phyloP scores from a whole-genome alignment of 2,113 vertebrate genomes.

The Archilochus colubris region DNA sequence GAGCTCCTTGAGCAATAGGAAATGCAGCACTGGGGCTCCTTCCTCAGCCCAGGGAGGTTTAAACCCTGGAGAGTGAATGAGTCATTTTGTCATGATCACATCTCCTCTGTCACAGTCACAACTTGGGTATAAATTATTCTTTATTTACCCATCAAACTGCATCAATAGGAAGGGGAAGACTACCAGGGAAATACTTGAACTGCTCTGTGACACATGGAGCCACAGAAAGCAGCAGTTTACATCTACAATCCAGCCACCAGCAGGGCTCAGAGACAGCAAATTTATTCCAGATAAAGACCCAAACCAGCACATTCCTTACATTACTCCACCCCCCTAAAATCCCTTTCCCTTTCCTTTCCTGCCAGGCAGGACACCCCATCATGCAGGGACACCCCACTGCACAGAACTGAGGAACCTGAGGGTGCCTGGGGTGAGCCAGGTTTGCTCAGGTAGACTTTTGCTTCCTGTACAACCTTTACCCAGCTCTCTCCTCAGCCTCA shows the following conservation, averaged over 20 bases:
- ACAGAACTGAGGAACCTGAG: neutral
- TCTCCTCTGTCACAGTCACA: neutral
- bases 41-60: neutral
- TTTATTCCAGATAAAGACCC: neutral
- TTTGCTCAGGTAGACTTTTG: neutral
- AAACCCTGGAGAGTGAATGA: neutral
- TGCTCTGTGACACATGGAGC: neutral
- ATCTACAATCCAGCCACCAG: neutral
- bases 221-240: neutral
- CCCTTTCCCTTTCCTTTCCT: neutral
- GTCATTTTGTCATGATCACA: neutral
- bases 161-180: neutral
- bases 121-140: neutral
- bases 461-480: neutral
- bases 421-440: neutral
- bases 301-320: neutral
- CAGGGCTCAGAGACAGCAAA: neutral
- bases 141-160: neutral
- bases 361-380: neutral
- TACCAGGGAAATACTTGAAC: neutral
- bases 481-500: neutral
- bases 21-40: neutral
- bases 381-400: neutral
- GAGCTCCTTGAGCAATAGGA: neutral
- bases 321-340: neutral